phyloP scores from a whole-genome alignment of 1,140 invertebrate genomes.

The Hylaeus anthracinus region DNA sequence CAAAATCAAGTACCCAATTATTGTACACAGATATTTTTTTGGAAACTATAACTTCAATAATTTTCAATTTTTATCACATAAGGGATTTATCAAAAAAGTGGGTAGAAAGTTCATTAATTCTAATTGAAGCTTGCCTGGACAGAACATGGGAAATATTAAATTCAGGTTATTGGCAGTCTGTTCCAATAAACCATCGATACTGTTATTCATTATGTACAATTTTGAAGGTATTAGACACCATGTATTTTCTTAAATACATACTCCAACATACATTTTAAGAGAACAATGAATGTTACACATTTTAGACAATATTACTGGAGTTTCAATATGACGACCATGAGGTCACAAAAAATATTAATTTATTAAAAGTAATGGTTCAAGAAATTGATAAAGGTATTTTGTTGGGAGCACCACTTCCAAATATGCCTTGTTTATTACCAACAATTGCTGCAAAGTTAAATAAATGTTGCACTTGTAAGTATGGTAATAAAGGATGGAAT shows the following conservation, averaged over 20 bases:
- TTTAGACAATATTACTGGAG: conserved; percentile 71
- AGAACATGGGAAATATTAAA: conserved; percentile 90
- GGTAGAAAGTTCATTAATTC: conserved; percentile 72
- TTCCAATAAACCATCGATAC: conserved; percentile 83
- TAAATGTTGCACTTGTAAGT: conserved; percentile 66
- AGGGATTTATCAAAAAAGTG: conserved; percentile 56
- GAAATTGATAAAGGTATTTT: conserved; percentile 91
- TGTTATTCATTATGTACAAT: conserved; percentile 84
- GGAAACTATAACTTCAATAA: conserved; percentile 6
- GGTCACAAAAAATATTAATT: conserved; percentile 43
- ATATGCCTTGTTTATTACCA: conserved; percentile 80
- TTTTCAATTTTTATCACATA: conserved; percentile 20
- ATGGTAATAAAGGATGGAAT: conserved; percentile 15
- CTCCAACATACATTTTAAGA: conserved; percentile 10
- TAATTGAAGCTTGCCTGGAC: conserved; percentile 85
- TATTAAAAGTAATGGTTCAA: conserved; percentile 83
- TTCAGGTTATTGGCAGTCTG: conserved; percentile 92
- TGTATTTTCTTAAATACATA: conserved; percentile 58
- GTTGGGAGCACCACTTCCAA: conserved; percentile 87
- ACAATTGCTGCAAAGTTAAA: conserved; percentile 81
- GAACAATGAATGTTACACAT: not conserved
- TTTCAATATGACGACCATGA: conserved; percentile 53
- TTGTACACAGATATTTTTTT: conserved; percentile 2
- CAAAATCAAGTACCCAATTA: too few species aligned
- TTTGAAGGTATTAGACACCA: conserved; percentile 80